Conservation (phyloP, 2,113 vertebrate species). For the Scalopus aquaticus region DNA sequence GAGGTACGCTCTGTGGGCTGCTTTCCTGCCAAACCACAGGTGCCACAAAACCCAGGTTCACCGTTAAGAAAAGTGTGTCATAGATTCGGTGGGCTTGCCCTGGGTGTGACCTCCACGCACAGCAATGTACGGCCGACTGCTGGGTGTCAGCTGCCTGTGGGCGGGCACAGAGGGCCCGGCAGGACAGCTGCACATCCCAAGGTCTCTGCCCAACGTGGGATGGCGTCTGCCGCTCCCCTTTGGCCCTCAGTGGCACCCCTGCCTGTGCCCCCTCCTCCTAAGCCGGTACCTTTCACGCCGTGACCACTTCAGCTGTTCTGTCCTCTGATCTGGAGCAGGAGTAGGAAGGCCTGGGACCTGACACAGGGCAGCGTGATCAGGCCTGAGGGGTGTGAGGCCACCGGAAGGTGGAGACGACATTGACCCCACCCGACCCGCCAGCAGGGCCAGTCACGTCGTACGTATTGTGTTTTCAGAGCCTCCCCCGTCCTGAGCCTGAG, state of each 20-base stretch:
- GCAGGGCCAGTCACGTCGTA: neutral
- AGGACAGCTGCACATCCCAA: neutral
- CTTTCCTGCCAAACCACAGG: neutral
- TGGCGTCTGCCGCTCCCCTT: neutral
- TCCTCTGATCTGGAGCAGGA: neutral
- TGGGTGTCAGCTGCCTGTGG: neutral
- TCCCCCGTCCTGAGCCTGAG: neutral
- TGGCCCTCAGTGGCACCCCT: neutral
- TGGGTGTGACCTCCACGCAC: neutral
- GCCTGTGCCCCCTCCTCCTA: neutral
- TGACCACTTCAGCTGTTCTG: neutral
- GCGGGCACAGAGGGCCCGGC: neutral
- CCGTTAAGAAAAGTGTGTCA: neutral
- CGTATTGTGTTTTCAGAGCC: neutral
- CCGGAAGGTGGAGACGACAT: neutral
- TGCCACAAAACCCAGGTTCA: neutral
- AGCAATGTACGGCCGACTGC: neutral
- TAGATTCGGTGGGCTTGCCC: neutral
- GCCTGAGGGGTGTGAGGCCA: neutral
- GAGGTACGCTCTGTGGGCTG: neutral
- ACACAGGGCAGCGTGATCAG: neutral
- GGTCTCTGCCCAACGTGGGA: neutral
- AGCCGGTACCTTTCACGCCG: neutral
- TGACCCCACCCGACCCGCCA: neutral
- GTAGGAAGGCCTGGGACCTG: neutral